These are phyloP conservation scores for Cosmopolites sordidus DNA, from an alignment of 2,888 invertebrate genomes.

Conservation along the genomic window DNA sequence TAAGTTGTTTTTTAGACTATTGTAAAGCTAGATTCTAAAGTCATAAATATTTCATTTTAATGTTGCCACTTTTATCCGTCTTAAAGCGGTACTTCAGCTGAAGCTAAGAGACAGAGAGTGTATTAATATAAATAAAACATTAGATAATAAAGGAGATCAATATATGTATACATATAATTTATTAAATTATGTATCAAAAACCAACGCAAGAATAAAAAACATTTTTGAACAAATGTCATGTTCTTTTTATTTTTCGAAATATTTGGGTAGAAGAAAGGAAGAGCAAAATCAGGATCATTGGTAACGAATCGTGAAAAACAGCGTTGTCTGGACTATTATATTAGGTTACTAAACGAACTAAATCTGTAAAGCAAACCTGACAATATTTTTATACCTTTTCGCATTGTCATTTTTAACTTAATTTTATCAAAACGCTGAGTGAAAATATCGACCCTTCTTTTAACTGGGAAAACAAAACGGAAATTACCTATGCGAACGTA, in stretches of 20 bases:
- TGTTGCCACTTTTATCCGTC: too few relatives aligned
- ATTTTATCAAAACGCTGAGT: conserved; percentile 33
- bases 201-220: background rate
- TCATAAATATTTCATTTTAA: too few relatives aligned
- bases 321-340: conserved; percentile 34
- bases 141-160: too few relatives aligned
- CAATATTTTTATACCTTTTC: conserved; percentile 42
- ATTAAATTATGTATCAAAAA: too few relatives aligned
- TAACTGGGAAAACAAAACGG: conserved; percentile 27
- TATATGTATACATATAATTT: too few relatives aligned
- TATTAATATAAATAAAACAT: too few relatives aligned
- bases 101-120: too few relatives aligned
- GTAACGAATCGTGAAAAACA: conserved; percentile 31
- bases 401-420: conserved; percentile 32
- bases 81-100: too few relatives aligned
- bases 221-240: background rate
- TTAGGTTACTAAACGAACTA: conserved; percentile 48
- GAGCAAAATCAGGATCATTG: conserved; percentile 28
- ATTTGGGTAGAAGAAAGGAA: conserved; percentile 18
- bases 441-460: conserved; percentile 27
- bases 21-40: too few relatives aligned
- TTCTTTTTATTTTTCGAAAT: conserved; percentile 11
- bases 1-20: too few relatives aligned
- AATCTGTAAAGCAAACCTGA: conserved; percentile 45
- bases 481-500: conserved; percentile 26